Conservation (phyloP, 2,797 vertebrate genomes). For the Schizothorax lantsangensis region DNA sequence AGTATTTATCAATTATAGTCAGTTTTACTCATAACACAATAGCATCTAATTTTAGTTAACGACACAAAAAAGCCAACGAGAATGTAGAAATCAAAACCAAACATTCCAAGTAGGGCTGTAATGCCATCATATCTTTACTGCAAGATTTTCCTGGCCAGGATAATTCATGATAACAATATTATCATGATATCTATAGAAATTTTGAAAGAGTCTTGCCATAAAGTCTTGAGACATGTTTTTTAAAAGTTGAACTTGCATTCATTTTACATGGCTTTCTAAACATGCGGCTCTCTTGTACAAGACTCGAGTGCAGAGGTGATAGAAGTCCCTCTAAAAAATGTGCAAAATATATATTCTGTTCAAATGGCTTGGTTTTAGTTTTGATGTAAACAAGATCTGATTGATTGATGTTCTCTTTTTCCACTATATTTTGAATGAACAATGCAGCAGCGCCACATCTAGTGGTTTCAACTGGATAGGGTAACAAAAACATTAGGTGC, state of each 20-base stretch:
- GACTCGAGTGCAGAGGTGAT: not conserved
- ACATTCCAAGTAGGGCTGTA: not conserved
- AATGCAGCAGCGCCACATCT: not conserved
- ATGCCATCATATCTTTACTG: not conserved
- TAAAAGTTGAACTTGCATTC: not conserved
- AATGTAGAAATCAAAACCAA: not conserved
- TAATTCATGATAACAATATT: not conserved
- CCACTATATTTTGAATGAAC: not conserved
- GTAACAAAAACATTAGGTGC: not conserved
- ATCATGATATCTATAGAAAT: not conserved
- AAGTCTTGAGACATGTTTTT: not conserved
- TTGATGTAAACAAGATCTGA: not conserved
- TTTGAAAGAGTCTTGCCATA: not conserved
- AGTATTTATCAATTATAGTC: not conserved
- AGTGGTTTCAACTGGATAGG: not conserved
- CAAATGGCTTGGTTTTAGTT: not conserved
- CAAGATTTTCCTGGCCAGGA: not conserved
- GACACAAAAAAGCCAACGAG: not conserved
- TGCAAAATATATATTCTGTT: not conserved
- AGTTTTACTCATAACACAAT: not conserved
- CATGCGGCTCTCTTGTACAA: not conserved
- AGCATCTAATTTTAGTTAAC: not conserved
- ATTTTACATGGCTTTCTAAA: not conserved
- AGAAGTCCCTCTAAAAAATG: not conserved
- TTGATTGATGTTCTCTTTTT: not conserved